A percentile compares a stretch with the other conserved stretches of the same genome.
Evolutionary conservation across 2,888 invertebrate genomes (phyloP).

Genomic region (Acleris cristana): DNA sequence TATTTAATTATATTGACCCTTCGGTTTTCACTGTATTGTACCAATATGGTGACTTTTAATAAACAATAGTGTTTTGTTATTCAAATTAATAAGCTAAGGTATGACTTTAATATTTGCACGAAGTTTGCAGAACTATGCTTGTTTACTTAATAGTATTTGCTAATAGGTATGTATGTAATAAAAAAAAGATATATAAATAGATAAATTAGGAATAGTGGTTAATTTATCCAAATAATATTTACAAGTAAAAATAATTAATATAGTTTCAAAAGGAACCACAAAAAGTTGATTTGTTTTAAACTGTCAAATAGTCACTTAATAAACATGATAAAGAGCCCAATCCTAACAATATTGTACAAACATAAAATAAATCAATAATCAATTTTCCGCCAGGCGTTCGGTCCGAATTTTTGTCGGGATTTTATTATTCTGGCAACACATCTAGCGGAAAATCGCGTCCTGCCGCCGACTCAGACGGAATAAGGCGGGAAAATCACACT

Average conservation of each 20-base stretch:
- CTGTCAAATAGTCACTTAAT: neutral
- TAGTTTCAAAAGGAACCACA: too few species aligned
- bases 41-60: conserved; percentile 45
- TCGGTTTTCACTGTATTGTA: conserved; percentile 65
- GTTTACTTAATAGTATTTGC: neutral
- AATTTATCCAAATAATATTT: too few species aligned
- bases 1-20: conserved; percentile 79
- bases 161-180: too few species aligned
- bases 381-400: conserved; percentile 76
- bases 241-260: too few species aligned
- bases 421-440: conserved; percentile 71
- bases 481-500: conserved; percentile 59
- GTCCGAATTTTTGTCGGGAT: conserved; percentile 65
- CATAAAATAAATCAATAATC: conserved; percentile 78
- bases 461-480: conserved; percentile 52
- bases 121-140: neutral
- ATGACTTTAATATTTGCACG: neutral
- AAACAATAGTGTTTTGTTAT: conserved; percentile 35
- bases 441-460: conserved; percentile 75
- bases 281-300: too few species aligned
- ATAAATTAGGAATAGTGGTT: too few species aligned
- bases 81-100: conserved; percentile 25
- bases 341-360: conserved; percentile 42
- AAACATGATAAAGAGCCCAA: conserved; percentile 9
- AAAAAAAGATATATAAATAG: too few species aligned